Evolutionary conservation across 2,113 vertebrate species (phyloP).

Genomic region (Thymallus thymallus): DNA sequence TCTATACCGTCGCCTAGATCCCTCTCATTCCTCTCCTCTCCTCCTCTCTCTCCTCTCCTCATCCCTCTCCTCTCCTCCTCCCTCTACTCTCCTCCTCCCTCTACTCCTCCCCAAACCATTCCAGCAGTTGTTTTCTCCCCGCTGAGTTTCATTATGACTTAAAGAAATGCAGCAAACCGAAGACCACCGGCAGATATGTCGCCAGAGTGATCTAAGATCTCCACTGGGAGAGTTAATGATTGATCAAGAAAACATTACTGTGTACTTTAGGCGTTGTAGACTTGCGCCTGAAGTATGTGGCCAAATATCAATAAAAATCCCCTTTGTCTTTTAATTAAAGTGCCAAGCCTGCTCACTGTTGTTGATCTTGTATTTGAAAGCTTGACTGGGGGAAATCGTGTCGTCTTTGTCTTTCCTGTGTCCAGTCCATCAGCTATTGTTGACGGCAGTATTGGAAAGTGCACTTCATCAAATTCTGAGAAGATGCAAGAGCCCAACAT

Average conservation of each 20-base stretch:
- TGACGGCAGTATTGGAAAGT: neutral
- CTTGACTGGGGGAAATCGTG: neutral
- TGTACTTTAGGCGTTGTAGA: conserved; percentile 54
- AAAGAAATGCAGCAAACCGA: conserved; percentile 46
- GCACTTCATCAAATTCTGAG: neutral
- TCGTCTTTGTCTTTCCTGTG: neutral
- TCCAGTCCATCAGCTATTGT: no score
- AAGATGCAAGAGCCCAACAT: conserved; percentile 38
- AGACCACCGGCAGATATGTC: conserved; percentile 44
- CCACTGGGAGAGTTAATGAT: conserved; percentile 65
- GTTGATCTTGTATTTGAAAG: neutral
- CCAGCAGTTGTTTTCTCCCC: conserved; percentile 43
- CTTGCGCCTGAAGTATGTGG: conserved; percentile 52
- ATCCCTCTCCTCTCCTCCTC: neutral
- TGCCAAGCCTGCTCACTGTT: conserved; percentile 10
- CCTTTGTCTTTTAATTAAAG: conserved; percentile 57
- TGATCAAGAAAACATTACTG: conserved; percentile 63
- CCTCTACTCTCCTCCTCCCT: conserved; percentile 32
- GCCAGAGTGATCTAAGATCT: conserved; percentile 57
- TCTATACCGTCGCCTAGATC: conserved; percentile 39
- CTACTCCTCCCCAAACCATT: conserved; percentile 51
- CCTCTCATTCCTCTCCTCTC: conserved; percentile 4
- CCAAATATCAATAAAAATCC: conserved; percentile 68
- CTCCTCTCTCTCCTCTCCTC: neutral
- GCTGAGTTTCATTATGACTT: conserved; percentile 49